These are phyloP conservation scores for Caenorhabditis remanei DNA, from an alignment of 1,140 invertebrate species.

Conservation along the genomic window DNA sequence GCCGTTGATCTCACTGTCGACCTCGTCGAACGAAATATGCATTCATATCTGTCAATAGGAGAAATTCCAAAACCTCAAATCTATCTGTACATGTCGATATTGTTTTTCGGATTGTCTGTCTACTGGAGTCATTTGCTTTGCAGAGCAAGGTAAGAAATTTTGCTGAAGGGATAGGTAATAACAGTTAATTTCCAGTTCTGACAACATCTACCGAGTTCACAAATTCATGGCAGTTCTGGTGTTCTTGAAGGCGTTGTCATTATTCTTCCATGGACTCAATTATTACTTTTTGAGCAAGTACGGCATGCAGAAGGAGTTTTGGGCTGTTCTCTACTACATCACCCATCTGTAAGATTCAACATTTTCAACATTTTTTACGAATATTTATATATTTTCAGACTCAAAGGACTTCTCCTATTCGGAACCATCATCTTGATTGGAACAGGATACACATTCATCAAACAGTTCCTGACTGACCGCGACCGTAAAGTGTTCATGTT, in stretches of 20 bases:
- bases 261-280: slow-evolving; percentile 95
- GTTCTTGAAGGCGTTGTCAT: slow-evolving; percentile 84
- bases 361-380: background rate
- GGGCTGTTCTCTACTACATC: slow-evolving; percentile 96
- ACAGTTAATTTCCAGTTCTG: slow-evolving; percentile 79
- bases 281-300: slow-evolving; percentile 94
- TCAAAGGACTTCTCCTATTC: slow-evolving; percentile 93
- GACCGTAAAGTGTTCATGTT: slow-evolving; percentile 99
- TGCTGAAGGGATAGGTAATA: background rate
- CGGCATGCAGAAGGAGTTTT: slow-evolving; percentile 93
- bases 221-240: slow-evolving; percentile 95
- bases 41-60: slow-evolving; percentile 94
- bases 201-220: slow-evolving; percentile 92
- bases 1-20: slow-evolving; percentile 79
- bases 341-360: slow-evolving; percentile 86
- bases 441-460: slow-evolving; percentile 98
- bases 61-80: slow-evolving; percentile 93
- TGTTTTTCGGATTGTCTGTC: slow-evolving; percentile 89
- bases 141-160: slow-evolving; percentile 84
- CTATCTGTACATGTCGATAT: slow-evolving; percentile 90
- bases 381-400: slow-evolving; percentile 78
- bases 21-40: slow-evolving; percentile 83
- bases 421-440: slow-evolving; percentile 96
- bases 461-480: slow-evolving; percentile 93
- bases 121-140: slow-evolving; percentile 92